A percentile compares a stretch with the other conserved stretches of the same genome.
These are phyloP conservation scores for Salvelinus fontinalis DNA, from an alignment of 2,113 vertebrate genomes.

Conservation along the genomic window DNA sequence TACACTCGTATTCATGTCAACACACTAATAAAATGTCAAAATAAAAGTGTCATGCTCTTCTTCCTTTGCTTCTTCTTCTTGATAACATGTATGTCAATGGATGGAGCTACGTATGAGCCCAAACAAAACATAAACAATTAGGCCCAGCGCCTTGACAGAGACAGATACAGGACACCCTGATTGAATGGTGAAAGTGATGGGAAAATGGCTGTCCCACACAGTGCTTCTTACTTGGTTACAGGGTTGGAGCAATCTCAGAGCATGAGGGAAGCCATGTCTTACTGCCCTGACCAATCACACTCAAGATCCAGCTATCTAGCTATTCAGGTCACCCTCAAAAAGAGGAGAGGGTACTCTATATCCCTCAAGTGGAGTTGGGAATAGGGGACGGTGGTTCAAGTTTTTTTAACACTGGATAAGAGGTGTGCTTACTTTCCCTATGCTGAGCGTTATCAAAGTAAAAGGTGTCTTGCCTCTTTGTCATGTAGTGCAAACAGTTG, in stretches of 20 bases:
- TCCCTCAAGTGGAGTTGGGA: background rate
- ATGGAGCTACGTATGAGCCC: background rate
- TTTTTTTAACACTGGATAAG: background rate
- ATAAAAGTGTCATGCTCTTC: background rate
- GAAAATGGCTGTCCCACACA: background rate
- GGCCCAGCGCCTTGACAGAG: background rate
- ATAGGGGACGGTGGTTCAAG: background rate
- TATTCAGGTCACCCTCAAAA: background rate
- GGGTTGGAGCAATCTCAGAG: background rate
- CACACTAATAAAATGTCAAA: no score
- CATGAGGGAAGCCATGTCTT: background rate
- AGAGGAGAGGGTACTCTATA: background rate
- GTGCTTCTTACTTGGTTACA: background rate
- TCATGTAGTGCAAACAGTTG: background rate
- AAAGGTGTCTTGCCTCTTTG: background rate
- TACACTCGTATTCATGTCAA: no score
- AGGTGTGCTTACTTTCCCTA: background rate
- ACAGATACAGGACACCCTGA: background rate
- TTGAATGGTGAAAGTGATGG: background rate
- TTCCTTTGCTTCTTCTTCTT: background rate
- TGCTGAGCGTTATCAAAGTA: background rate
- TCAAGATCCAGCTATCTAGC: background rate
- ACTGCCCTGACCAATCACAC: background rate
- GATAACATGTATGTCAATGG: background rate
- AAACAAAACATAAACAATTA: background rate